A percentile compares a stretch with the other conserved stretches of the same genome.
Evolutionary conservation across 2,888 invertebrate genomes (phyloP).

Genomic region (Agrotis exclamationis): DNA sequence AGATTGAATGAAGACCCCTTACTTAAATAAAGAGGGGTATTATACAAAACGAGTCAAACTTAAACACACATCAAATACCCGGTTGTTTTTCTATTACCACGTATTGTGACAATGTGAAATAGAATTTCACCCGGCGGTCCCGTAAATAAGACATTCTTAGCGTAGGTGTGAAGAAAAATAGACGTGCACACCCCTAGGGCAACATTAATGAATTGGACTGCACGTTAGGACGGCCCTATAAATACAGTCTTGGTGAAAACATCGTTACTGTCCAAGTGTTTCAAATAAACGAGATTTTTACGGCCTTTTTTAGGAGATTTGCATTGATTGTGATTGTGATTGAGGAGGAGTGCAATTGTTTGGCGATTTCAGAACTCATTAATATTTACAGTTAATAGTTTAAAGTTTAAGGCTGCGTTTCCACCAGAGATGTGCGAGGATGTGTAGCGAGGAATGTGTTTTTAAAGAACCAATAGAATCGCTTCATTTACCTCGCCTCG

Average conservation of each 20-base stretch:
- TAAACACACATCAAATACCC: not conserved
- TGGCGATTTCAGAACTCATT: not conserved
- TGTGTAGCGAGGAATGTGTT: no score
- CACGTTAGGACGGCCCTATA: conserved; percentile 68
- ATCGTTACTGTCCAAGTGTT: conserved; percentile 65
- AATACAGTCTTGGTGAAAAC: conserved; percentile 73
- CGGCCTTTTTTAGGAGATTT: not conserved
- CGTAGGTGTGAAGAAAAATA: conserved; percentile 79
- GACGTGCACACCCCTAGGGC: conserved; percentile 70
- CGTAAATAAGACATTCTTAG: conserved; percentile 77
- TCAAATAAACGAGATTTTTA: conserved; percentile 38
- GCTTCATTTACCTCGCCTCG: no score
- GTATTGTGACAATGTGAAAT: conserved; percentile 62
- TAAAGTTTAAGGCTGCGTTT: no score
- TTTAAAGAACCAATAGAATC: no score
- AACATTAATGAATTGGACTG: conserved; percentile 80
- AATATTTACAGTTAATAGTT: no score
- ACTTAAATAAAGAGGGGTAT: not conserved
- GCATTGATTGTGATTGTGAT: not conserved
- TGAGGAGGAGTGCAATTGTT: not conserved
- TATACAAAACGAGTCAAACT: not conserved
- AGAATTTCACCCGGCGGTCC: conserved; percentile 74
- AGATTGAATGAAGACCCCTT: no score
- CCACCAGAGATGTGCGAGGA: no score
- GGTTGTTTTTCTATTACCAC: conserved; percentile 36